Evolutionary conservation across 2,888 invertebrate species (phyloP), one percentile per base, ranked within the genome.

Genomic region (Chaitophorus viminalis): DNA sequence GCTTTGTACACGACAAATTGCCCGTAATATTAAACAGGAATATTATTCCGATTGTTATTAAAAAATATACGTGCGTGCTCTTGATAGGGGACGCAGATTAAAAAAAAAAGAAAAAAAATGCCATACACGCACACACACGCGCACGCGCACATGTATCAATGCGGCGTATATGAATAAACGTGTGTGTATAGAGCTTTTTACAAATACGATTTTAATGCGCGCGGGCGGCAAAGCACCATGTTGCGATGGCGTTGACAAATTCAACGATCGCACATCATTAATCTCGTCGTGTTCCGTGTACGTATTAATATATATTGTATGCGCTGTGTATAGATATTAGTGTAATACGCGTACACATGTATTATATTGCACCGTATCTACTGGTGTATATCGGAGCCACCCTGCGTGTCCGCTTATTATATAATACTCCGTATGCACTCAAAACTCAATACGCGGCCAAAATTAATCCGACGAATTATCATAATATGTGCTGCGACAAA

Each of bases 191-290:
- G 31, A 72, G 65, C 52, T 9, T 70, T 85, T 29, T 78, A 86
- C 86, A 78, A 86, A 86, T 78, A 86, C 70, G 86, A 29, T 72
- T 78, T 86, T 86, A 86, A 86, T 86, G 79, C 79, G 79, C 79
- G 70, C 78, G 52, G 72, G 9, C 77, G 78, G 78, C 52, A 36
- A 1, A 25, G 70, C 86, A 33, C 78, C 86, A 78, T 78, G 86
- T 86, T 86, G 78, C 78, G 77, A 77, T 78, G 86, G 86, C 86
- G 77, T 86, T 86, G 86, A 86, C 86, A 86, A 86, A 86, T 86
- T 72, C 86, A 78, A 86, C 86, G 78, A 54, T 70, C 78, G 86
- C 84, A 77, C 84, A 46, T 85, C 84, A 85, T 78, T 86, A 85
- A 85, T 85, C 77, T 85, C 85, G 52, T 18, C 29, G 65, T 5